phyloP scores from a whole-genome alignment of 1,140 invertebrate genomes.

The Psilanteris sp. region DNA sequence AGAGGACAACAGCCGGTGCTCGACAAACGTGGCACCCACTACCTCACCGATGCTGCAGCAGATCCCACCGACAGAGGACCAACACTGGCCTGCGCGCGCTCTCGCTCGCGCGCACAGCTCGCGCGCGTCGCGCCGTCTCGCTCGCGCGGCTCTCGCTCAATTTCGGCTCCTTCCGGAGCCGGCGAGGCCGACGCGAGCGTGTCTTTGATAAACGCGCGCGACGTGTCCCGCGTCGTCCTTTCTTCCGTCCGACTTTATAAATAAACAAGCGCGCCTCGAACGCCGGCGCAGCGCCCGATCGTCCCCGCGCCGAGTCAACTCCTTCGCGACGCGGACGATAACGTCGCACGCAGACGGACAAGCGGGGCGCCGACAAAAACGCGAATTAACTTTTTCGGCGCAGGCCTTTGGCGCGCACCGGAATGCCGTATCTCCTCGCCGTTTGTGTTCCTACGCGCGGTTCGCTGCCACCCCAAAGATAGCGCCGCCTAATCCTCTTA shows the following conservation, averaged over 20 bases:
- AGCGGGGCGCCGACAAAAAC: slow-evolving; percentile 4
- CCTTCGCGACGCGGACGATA: no score
- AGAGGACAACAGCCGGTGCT: slow-evolving; percentile 74
- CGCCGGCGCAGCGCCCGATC: no score
- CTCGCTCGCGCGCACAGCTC: neutral
- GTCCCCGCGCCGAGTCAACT: no score
- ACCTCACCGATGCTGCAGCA: slow-evolving; percentile 68
- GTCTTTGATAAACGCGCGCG: slow-evolving; percentile 38
- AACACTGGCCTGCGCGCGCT: neutral
- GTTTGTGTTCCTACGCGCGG: slow-evolving; percentile 37
- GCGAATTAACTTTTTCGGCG: slow-evolving; percentile 9
- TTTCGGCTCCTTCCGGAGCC: slow-evolving; percentile 43
- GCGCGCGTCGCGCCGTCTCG: neutral
- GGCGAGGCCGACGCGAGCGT: slow-evolving; percentile 13
- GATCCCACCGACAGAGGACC: slow-evolving; percentile 62
- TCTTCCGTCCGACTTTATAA: neutral
- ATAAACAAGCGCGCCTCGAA: slow-evolving; percentile 5
- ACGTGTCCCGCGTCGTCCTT: slow-evolving; percentile 30
- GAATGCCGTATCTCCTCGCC: slow-evolving; percentile 37
- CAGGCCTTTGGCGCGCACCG: slow-evolving; percentile 23
- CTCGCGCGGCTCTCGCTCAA: slow-evolving; percentile 23
- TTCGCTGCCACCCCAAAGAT: slow-evolving; percentile 51
- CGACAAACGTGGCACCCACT: slow-evolving; percentile 72
- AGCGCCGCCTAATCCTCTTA: slow-evolving; percentile 46
- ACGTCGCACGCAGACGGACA: no score